A percentile compares a stretch with the other conserved stretches of the same genome.
phyloP scores from a whole-genome alignment of 2,888 invertebrate genomes.

The Keiferia lycopersicella region DNA sequence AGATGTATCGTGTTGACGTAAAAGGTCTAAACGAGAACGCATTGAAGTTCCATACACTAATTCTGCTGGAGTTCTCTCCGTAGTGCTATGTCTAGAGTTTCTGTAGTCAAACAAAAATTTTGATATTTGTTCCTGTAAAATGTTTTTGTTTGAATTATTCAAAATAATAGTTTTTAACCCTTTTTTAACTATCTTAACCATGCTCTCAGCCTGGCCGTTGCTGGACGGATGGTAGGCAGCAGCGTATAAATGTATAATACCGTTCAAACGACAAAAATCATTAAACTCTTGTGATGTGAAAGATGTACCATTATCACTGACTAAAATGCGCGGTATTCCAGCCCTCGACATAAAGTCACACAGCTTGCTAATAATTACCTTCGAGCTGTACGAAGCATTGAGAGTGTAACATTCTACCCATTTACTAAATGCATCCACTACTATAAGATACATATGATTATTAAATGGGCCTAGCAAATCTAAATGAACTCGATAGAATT shows the following conservation, averaged over 20 bases:
- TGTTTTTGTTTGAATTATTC: neutral
- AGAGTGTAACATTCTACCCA: slow-evolving; percentile 39
- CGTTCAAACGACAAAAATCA: slow-evolving; percentile 34
- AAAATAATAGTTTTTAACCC: slow-evolving; percentile 17
- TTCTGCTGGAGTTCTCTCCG: neutral
- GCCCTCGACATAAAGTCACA: slow-evolving; percentile 33
- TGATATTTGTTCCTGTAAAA: neutral
- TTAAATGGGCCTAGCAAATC: slow-evolving; percentile 38
- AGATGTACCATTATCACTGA: slow-evolving; percentile 36
- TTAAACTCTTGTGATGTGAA: slow-evolving; percentile 33
- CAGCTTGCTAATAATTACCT: slow-evolving; percentile 29
- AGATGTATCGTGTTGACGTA: too few species aligned
- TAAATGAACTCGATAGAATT: slow-evolving; percentile 36
- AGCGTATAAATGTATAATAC: slow-evolving; percentile 33
- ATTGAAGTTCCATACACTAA: neutral
- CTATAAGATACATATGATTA: slow-evolving; percentile 29
- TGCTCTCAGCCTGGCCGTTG: slow-evolving; percentile 33
- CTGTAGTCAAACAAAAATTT: neutral
- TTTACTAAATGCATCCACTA: slow-evolving; percentile 37
- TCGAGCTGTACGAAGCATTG: slow-evolving; percentile 19
- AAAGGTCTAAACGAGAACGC: too few species aligned
- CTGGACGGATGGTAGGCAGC: slow-evolving; percentile 30
- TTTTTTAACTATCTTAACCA: slow-evolving; percentile 35
- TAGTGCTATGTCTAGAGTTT: neutral
- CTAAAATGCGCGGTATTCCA: slow-evolving; percentile 31